Evolutionary conservation across 2,888 invertebrate genomes (phyloP).

Genomic region (Vanessa cardui): DNA sequence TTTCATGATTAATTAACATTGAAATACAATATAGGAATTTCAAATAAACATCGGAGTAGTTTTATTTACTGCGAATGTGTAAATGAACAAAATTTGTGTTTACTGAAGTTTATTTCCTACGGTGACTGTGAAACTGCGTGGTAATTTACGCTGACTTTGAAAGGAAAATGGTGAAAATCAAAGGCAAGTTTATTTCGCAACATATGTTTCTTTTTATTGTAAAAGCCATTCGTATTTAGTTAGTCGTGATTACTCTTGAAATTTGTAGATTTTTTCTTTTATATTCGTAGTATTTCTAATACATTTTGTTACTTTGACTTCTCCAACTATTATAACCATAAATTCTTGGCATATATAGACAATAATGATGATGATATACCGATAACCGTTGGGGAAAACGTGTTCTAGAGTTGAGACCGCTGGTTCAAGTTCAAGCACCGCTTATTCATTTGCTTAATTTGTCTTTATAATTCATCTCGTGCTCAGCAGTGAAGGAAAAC

Average conservation of each 20-base stretch:
- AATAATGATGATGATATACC: too few species aligned
- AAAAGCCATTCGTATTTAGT: conserved; percentile 1
- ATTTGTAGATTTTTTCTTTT: conserved; percentile 33
- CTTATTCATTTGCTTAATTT: too few species aligned
- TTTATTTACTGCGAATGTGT: conserved; percentile 7
- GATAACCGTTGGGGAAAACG: too few species aligned
- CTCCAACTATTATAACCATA: background rate
- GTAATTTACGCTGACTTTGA: conserved; percentile 58
- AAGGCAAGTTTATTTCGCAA: conserved; percentile 48
- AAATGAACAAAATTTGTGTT: conserved; percentile 16
- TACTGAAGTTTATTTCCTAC: conserved; percentile 24
- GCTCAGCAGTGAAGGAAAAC: too few species aligned
- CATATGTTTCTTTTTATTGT: background rate
- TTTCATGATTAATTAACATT: too few species aligned
- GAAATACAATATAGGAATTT: too few species aligned
- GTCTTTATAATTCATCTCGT: too few species aligned
- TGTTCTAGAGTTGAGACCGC: too few species aligned
- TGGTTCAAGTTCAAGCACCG: too few species aligned
- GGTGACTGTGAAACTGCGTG: conserved; percentile 46
- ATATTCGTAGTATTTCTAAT: background rate
- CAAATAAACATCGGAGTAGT: background rate
- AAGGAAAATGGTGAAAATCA: conserved; percentile 54
- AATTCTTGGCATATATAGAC: too few species aligned
- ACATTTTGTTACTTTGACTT: background rate
- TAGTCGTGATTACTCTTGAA: background rate